A percentile compares a stretch with the other conserved stretches of the same genome.
phyloP scores from a whole-genome alignment of 2,888 invertebrate species.

The Leptogaster cylindrica region DNA sequence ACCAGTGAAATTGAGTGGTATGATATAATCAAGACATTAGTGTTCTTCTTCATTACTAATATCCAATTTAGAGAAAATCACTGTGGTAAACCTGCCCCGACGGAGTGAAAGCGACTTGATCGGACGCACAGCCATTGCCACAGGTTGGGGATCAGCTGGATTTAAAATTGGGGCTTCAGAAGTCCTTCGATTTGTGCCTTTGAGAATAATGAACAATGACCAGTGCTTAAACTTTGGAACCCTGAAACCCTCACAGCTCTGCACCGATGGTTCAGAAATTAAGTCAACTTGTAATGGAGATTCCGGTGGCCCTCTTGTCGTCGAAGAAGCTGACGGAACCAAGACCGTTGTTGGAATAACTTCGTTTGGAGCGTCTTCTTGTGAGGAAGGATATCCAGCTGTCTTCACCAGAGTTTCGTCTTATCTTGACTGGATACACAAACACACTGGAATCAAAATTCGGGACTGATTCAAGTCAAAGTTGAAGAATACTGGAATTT shows the following conservation, averaged over 20 bases:
- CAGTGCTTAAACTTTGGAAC: conserved; percentile 9
- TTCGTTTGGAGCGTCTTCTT: conserved; percentile 34
- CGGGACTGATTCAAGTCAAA: neutral
- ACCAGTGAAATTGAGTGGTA: neutral
- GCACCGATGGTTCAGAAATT: conserved; percentile 45
- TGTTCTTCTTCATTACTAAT: neutral
- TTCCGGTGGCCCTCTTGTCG: conserved; percentile 47
- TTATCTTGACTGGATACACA: conserved; percentile 40
- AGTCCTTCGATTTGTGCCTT: conserved; percentile 26
- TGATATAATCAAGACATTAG: neutral
- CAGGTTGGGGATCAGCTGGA: conserved; percentile 24
- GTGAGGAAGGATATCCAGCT: conserved; percentile 39
- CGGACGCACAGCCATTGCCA: neutral
- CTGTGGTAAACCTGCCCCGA: neutral
- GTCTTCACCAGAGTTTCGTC: conserved; percentile 37
- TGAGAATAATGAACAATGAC: conserved; percentile 11
- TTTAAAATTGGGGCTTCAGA: neutral
- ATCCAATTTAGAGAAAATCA: too few relatives aligned
- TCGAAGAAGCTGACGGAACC: conserved; percentile 18
- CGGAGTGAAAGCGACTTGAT: neutral
- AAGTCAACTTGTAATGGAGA: conserved; percentile 57
- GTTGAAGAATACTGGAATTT: too few relatives aligned
- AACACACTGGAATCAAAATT: conserved; percentile 19
- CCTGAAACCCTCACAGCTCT: neutral
- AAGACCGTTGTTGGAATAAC: conserved; percentile 38